Evolutionary conservation across 2,797 vertebrate species (phyloP).

Genomic region (Coendou prehensilis): DNA sequence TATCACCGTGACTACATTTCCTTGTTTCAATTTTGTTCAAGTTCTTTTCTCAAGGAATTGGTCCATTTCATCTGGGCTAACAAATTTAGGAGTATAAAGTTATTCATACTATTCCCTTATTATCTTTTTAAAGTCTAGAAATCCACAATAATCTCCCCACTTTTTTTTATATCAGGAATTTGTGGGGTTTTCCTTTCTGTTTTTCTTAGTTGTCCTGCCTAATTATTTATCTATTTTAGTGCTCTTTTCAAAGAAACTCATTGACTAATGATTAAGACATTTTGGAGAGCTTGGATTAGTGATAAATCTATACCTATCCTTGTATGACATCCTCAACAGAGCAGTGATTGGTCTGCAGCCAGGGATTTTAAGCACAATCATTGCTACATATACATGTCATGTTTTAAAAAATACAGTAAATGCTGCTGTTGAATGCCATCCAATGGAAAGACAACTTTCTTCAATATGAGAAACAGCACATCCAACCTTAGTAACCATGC

Average conservation of each 20-base stretch:
- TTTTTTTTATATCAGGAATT: neutral
- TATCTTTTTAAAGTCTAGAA: neutral
- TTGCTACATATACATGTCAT: neutral
- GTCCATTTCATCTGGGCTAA: neutral
- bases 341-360: too few species aligned
- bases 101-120: neutral
- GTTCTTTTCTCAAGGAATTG: neutral
- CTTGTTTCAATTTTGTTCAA: neutral
- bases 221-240: neutral
- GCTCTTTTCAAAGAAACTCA: neutral
- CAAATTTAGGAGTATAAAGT: neutral
- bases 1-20: neutral
- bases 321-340: too few species aligned
- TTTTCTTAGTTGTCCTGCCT: neutral
- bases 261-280: neutral
- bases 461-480: neutral
- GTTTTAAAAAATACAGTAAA: neutral
- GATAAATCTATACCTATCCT: neutral
- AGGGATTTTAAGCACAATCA: neutral
- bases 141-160: neutral
- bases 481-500: rapidly evolving
- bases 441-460: neutral
- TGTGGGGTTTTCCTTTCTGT: neutral
- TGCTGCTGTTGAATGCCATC: neutral
- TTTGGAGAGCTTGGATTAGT: neutral